Evolutionary conservation across 2,888 invertebrate genomes (phyloP), one percentile per base, ranked within the genome.

Genomic region (Ichneumon xanthorius): DNA sequence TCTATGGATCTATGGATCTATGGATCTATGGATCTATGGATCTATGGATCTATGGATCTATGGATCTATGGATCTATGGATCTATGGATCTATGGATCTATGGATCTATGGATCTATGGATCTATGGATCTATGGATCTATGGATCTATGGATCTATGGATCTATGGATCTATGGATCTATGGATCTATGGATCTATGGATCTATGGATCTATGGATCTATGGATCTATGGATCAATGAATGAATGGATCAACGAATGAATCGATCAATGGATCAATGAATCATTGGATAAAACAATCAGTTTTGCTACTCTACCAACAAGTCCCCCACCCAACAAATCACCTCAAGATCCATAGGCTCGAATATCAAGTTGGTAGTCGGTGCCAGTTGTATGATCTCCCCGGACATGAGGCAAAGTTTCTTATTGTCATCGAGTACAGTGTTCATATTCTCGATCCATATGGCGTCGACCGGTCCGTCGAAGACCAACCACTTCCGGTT

Each of bases 401-500:
- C 99, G 37, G 98, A 99, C 98, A 99, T 99, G 19, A 99, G 95
- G 90, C 99, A 99, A 16, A 99, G 94, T 92, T 99, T 99, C 94
- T 98, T 99, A 92, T 99, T 99, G 91, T 99, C 99, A 92, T 99
- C 99, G 77, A 99, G 94, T 0, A 99, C 99, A 0, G 99, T 99
- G 92, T 99, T 99, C 96, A 99, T 97, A 92, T 98, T 99, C 94
- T 99, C 99, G 89, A 99, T 98, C 99, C 99, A 99, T 71, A 98
- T 96, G 0, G 99, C 98, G 94, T 99, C 99, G 0, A 99, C 98
- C 0, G 99, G 99, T 0, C 99, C 99, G 94, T 99, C 99, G 93
- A 99, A 99, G 73, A 99, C 95, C 19, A 99, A 95, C 99, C 99
- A 99, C 93, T 99, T 99, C 86, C 98, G 96, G 88, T 87, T 95